Base-by-base conservation (phyloP, 2,888 invertebrate species). In the Rotaria macrura region DNA sequence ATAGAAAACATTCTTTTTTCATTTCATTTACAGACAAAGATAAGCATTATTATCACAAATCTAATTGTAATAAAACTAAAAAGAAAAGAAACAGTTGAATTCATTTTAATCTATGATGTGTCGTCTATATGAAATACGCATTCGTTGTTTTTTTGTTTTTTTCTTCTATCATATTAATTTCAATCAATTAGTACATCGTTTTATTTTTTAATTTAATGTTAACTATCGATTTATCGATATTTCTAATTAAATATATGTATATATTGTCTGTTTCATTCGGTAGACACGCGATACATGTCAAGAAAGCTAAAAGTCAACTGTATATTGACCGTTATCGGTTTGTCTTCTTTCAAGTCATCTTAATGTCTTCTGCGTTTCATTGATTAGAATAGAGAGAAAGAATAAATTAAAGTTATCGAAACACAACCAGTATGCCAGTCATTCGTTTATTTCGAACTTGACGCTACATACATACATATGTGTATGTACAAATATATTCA, bases 271-370 rank as follows among this genome's bases (percentile, higher is more conserved):
- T 57, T 1, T 65, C 34, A 65, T 65, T 6, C 29, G 3, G 17
- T 34, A 29, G 65, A 65, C 65, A 65, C 20, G 34, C 65, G 65
- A 38, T 65, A 52, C 23, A 65, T 34, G 34, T 57, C 29, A 57
- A 57, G 29, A 57, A 29, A 57, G 12, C 5, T 17, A 65, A 65
- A 34, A 65, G 65, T 65, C 20, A 65, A 34, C 20, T 29, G 20
- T 65, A 34, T 65, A 65, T 65, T 65, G 65, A 65, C 65, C 65
- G 65, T 65, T 65, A 65, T 65, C 65, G 65, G 29, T 65, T 34
- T 65, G 65, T 65, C 65, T 65, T 65, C 65, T 65, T 65, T 65
- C 14, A 65, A 34, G 65, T 65, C 65, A 65, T 65, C 65, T 65
- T 17, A 29, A 65, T 34, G 65, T 65, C 65, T 65, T 65, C 65